Conservation (phyloP, 2,888 invertebrate species). For the Amphipoea lucens region DNA sequence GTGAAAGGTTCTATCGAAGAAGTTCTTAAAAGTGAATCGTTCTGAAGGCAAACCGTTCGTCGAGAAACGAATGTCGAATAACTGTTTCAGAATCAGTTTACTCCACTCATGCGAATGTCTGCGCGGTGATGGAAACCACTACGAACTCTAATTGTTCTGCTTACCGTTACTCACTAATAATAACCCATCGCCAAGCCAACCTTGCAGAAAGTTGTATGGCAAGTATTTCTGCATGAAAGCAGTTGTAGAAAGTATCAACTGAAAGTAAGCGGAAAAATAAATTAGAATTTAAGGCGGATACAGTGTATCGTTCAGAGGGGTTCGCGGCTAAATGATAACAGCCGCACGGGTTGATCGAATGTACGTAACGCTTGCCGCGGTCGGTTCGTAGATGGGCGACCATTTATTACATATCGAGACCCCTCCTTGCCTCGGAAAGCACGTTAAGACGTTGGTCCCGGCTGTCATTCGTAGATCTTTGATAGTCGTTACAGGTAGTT, state of each 20-base stretch:
- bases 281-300: not conserved
- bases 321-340: too few relatives aligned
- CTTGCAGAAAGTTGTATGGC: slow-evolving; percentile 7
- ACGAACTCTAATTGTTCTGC: not conserved
- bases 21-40: too few relatives aligned
- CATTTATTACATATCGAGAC: too few relatives aligned
- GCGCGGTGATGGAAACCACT: not conserved
- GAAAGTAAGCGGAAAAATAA: not conserved
- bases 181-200: slow-evolving; percentile 20
- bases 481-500: too few relatives aligned
- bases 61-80: not conserved
- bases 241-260: slow-evolving; percentile 11
- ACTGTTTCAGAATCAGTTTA: not conserved
- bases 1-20: too few relatives aligned
- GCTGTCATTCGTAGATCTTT: too few relatives aligned
- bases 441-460: too few relatives aligned
- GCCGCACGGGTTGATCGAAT: too few relatives aligned
- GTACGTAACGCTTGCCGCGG: too few relatives aligned
- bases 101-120: not conserved
- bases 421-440: too few relatives aligned
- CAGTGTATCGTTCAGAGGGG: not conserved
- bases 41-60: not conserved
- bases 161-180: slow-evolving; percentile 20
- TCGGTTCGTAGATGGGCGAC: too few relatives aligned
- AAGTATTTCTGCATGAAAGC: not conserved